Evolutionary conservation across 1,140 invertebrate genomes (phyloP), one percentile per base, ranked within the genome.

Genomic region (Coboldia fuscipes): DNA sequence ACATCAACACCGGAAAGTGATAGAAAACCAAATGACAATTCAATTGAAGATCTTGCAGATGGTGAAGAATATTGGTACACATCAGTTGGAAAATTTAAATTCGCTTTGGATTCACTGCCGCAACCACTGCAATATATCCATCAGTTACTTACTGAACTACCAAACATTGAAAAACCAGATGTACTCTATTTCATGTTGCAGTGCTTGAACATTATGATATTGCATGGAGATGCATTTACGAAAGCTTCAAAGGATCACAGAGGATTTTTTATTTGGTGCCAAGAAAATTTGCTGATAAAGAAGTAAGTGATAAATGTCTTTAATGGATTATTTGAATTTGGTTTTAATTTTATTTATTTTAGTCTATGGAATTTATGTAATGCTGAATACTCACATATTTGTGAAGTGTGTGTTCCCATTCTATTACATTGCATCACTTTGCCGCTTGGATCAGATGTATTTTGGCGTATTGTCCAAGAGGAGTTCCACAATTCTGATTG

Each of bases 181-280:
- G 81, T 94, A 19, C 59, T 94, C 4, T 96, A 90, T 52, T 89
- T 94, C 47, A 70, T 97, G 49, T 60, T 97, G 21, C 77, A 84
- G 45, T 93, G 86, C 46, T 60, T 98, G 2, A 85, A 93, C 53
- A 73, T 90, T 27, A 64, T 97, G 44, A 80, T 85, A 35, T 62
- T 98, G 2, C 84, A 97, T 51, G 88, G 85, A 3, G 92, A 97
- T 56, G 84, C 86, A 6, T 65, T 97, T 29, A 77, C 72, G 18
- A 80, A 77, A 43, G 83, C 86, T 1, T 70, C 83, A 0, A 75
- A 77, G 44, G 86, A 97, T 48, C 79, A 94, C 48, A 68, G 82
- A 42, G 88, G 88, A 30, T 97, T 97, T 61, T 75, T 98, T 35
- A 88, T 94, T 37, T 97, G 90, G 84, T 89, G 83, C 41, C 89